A percentile compares a stretch with the other conserved stretches of the same genome.
phyloP scores from a whole-genome alignment of 2,888 invertebrate species.

The Habroteleia sp. region DNA sequence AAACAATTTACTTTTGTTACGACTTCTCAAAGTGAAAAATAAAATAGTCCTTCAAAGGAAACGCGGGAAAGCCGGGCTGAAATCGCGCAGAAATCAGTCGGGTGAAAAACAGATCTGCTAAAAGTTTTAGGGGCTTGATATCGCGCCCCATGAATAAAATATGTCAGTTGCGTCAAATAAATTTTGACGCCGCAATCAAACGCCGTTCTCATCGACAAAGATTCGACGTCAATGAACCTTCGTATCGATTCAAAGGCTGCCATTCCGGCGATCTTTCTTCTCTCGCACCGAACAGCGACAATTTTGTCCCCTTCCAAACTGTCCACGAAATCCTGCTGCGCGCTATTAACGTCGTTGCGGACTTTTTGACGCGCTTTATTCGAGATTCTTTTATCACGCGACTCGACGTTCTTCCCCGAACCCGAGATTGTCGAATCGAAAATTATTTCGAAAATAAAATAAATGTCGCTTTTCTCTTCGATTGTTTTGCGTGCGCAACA shows the following conservation, averaged over 20 bases:
- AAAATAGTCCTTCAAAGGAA: no score
- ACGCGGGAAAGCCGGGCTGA: no score
- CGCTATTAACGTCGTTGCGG: slow-evolving; percentile 3
- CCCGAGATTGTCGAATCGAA: background rate
- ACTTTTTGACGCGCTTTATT: slow-evolving; percentile 7
- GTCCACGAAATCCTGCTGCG: slow-evolving; percentile 20
- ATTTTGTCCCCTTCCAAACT: background rate
- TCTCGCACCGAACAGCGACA: background rate
- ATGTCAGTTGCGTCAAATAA: slow-evolving; percentile 10
- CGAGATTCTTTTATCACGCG: slow-evolving; percentile 23
- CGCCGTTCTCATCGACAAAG: background rate
- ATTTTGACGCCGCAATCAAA: slow-evolving; percentile 10
- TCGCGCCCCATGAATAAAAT: background rate
- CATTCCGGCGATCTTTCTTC: slow-evolving; percentile 17
- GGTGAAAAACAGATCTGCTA: background rate
- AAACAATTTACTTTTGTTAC: no score
- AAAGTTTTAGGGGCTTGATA: background rate
- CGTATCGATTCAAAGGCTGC: slow-evolving; percentile 4
- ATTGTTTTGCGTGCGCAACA: slow-evolving; percentile 6
- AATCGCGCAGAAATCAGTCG: background rate
- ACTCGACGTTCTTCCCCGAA: background rate
- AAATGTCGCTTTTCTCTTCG: background rate
- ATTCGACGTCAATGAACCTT: slow-evolving; percentile 11
- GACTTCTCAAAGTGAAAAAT: no score
- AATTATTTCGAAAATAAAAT: background rate